Percentiles rank a stretch among this genome's conserved stretches.
Evolutionary conservation across 2,113 vertebrate genomes (phyloP).

Genomic region (Anhinga anhinga): DNA sequence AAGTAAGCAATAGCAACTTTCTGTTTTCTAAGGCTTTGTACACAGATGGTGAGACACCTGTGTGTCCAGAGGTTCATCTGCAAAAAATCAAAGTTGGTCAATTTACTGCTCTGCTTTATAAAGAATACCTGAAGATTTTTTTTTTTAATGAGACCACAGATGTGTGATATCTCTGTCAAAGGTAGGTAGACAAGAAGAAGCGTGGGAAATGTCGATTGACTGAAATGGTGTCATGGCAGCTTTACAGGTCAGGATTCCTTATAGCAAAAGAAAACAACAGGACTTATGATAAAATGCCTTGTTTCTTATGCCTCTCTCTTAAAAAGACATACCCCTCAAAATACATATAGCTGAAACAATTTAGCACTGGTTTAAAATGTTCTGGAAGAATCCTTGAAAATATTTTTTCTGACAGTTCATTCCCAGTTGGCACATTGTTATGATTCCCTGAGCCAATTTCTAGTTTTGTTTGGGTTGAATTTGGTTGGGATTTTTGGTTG

Average conservation of each 20-base stretch:
- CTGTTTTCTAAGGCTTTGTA: not conserved
- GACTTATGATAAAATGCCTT: not conserved
- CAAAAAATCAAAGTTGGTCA: not conserved
- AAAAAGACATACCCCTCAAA: not conserved
- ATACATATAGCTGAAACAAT: not conserved
- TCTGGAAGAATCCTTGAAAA: not conserved
- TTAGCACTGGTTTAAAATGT: not conserved
- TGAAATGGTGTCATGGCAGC: not conserved
- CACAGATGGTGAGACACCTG: not conserved
- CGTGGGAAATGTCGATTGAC: accelerated
- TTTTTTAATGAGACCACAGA: not conserved
- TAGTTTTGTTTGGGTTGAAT: not conserved
- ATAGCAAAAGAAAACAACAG: not conserved
- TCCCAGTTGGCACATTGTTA: not conserved
- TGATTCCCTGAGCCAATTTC: accelerated
- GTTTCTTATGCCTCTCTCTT: not conserved
- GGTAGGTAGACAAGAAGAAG: not conserved
- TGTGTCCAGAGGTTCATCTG: not conserved
- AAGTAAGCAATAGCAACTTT: not conserved
- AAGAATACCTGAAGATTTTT: not conserved
- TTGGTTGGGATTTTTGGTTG: not conserved
- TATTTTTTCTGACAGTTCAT: not conserved
- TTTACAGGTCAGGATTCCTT: not conserved
- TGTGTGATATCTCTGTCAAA: not conserved
- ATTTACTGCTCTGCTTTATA: not conserved